These are phyloP conservation scores for Chrosomus eos DNA, from an alignment of 2,797 vertebrate genomes.

Conservation along the genomic window DNA sequence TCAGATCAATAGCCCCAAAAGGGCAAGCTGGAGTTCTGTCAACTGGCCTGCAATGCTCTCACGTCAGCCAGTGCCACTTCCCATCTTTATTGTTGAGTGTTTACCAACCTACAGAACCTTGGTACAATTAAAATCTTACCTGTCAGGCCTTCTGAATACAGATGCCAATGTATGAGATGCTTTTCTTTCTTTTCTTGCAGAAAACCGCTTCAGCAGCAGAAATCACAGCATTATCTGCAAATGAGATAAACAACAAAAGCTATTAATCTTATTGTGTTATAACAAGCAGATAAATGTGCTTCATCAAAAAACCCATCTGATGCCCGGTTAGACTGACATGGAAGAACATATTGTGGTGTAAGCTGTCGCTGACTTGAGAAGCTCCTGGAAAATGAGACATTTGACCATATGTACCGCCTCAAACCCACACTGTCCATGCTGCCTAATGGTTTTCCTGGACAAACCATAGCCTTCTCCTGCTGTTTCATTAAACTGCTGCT, in stretches of 20 bases:
- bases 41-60: neutral
- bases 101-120: neutral
- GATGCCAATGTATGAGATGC: neutral
- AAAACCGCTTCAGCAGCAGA: slow-evolving; percentile 28
- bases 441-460: slow-evolving; percentile 67
- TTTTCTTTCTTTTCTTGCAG: neutral
- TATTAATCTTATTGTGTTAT: slow-evolving; percentile 19
- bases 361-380: slow-evolving; percentile 1
- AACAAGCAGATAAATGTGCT: slow-evolving; percentile 38
- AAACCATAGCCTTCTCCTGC: slow-evolving; percentile 63
- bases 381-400: slow-evolving; percentile 38
- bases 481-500: slow-evolving; percentile 69
- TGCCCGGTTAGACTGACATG: neutral
- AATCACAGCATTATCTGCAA: slow-evolving; percentile 43
- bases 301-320: slow-evolving; percentile 27
- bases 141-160: slow-evolving; percentile 19
- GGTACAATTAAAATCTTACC: slow-evolving; percentile 40
- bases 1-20: neutral
- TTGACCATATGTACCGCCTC: slow-evolving; percentile 60
- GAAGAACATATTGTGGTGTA: slow-evolving; percentile 25
- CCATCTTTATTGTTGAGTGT: slow-evolving; percentile 1
- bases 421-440: slow-evolving; percentile 53
- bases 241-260: slow-evolving; percentile 37
- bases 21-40: neutral
- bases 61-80: neutral